Evolutionary conservation across 2,797 vertebrate species (phyloP).

Genomic region (Muraenolepis orangiensis): DNA sequence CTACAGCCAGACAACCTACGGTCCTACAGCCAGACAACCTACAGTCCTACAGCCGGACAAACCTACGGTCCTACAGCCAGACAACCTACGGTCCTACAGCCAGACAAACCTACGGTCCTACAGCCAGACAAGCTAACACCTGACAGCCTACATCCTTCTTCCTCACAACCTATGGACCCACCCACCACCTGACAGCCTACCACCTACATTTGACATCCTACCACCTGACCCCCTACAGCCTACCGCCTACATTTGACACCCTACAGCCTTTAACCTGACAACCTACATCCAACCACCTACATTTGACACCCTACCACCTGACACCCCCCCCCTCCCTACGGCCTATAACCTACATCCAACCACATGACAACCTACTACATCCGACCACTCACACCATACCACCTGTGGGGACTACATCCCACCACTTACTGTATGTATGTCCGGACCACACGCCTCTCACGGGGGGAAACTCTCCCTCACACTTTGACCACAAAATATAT

Average conservation of each 20-base stretch:
- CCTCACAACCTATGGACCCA: neutral
- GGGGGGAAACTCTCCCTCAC: neutral
- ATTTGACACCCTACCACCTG: too few relatives aligned
- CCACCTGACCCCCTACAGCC: too few relatives aligned
- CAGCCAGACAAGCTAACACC: neutral
- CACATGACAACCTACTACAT: neutral
- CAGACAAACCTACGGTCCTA: neutral
- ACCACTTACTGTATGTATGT: too few relatives aligned
- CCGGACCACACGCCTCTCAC: neutral
- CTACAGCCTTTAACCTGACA: neutral
- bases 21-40: too few relatives aligned
- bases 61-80: too few relatives aligned
- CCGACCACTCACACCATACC: too few relatives aligned
- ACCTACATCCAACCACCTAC: neutral
- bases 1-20: too few relatives aligned
- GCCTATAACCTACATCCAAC: neutral
- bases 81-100: neutral
- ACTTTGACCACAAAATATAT: constrained; percentile 5
- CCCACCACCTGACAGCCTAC: neutral
- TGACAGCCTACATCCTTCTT: too few relatives aligned
- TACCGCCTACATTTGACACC: neutral
- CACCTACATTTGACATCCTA: neutral
- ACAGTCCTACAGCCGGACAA: too few relatives aligned
- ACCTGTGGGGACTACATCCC: too few relatives aligned
- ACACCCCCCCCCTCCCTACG: too few relatives aligned